Base-by-base conservation (phyloP, 2,888 invertebrate species). In the Euproctis similis region DNA sequence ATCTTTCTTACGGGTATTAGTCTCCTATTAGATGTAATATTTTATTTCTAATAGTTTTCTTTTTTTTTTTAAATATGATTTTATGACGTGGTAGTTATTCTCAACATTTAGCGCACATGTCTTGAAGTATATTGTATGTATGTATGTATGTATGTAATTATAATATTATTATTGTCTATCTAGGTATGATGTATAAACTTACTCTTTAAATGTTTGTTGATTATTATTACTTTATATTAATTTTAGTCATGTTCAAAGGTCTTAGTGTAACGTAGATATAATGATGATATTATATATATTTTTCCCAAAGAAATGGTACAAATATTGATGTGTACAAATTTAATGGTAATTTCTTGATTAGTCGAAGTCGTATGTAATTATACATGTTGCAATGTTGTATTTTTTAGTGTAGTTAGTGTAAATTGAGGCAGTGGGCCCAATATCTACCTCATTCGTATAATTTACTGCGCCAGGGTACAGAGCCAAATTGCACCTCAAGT, bases 1-100 rank as follows among this genome's bases (percentile, higher is more conserved):
- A 85, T 85, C 75, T 73, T 70, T 76, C 78, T 65, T 85, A 85
- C 85, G 85, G 85, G 85, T 85, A 85, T 85, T 85, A 81, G 85
- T 85, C 85, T 82, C 84, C 84, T 84, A 84, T 58, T 84, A 84
- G 82, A 47, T 68, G 62, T 82, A 82, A 71, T 60, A 66, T 72
- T 75, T 53, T 78, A 68, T 73, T 77, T 76, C 67, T 52, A 58
- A 70, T n/a, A n/a, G n/a, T n/a, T n/a, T n/a, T n/a, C n/a, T n/a
- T n/a, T n/a, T n/a, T n/a, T 61, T 72, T 76, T 74, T 47, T 73
- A 55, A 53, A 59, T 59, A 56, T 62, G 53, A 63, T 61, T 63
- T 53, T 54, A 58, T 47, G 45, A 52, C 56, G 53, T 49, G 49
- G 45, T 52, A 53, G 50, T 61, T 67, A 67, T 73, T 70, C 61